Conservation (phyloP, 2,113 vertebrate species). For the Scomber scombrus region DNA sequence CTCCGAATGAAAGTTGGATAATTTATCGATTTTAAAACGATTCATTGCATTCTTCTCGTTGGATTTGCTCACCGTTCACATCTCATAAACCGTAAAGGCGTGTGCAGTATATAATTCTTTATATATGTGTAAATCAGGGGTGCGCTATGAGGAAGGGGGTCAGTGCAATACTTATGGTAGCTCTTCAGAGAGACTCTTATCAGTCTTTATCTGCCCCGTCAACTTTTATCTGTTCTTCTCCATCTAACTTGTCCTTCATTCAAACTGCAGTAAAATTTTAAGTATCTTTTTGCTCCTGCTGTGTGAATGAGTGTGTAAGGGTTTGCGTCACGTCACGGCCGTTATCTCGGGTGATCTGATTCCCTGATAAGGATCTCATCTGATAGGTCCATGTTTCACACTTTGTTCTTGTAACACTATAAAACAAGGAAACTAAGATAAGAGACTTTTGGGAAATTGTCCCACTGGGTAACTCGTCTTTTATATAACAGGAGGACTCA, state of each 20-base stretch:
- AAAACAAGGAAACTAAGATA: constrained; percentile 37
- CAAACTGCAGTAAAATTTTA: constrained; percentile 50
- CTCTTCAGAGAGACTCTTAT: constrained; percentile 49
- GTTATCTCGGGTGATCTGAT: constrained; percentile 36
- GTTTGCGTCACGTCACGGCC: constrained; percentile 4
- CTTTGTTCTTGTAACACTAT: background rate
- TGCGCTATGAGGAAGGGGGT: background rate
- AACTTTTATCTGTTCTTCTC: constrained; percentile 44
- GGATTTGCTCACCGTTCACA: background rate
- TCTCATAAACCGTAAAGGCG: background rate
- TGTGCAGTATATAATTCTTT: background rate
- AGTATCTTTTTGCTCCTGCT: constrained; percentile 21
- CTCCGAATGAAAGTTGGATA: no score
- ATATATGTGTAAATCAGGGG: background rate
- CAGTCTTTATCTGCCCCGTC: constrained; percentile 49
- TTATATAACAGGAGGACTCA: background rate
- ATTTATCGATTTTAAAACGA: background rate
- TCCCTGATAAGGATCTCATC: constrained; percentile 54
- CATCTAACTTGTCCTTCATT: constrained; percentile 42
- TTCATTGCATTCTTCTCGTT: background rate
- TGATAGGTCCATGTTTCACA: constrained; percentile 5
- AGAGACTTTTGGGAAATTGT: constrained; percentile 12
- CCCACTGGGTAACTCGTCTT: background rate
- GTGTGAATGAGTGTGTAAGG: constrained; percentile 22
- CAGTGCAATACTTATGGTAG: background rate